These are phyloP conservation scores for Hoplodrina ambigua DNA, from an alignment of 2,888 invertebrate species.

Conservation along the genomic window DNA sequence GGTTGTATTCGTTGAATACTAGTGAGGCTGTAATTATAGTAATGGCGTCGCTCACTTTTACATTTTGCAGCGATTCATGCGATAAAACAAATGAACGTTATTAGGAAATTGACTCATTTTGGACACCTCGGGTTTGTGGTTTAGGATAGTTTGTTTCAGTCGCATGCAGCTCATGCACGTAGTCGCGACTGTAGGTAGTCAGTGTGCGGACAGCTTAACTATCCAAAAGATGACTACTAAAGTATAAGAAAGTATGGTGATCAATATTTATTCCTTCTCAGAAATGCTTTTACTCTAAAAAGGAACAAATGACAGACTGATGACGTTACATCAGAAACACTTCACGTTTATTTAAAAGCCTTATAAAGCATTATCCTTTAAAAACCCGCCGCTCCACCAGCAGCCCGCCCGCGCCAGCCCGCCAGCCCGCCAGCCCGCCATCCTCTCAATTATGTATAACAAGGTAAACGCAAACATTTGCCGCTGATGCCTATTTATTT, in stretches of 20 bases:
- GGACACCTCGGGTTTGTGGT: too few relatives aligned
- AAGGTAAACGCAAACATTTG: slow-evolving; percentile 3
- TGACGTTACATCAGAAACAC: slow-evolving; percentile 2
- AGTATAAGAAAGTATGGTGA: too few relatives aligned
- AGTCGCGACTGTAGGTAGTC: too few relatives aligned
- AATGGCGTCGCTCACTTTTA: not conserved
- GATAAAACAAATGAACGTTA: too few relatives aligned
- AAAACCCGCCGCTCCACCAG: not conserved
- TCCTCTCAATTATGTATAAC: slow-evolving; percentile 34
- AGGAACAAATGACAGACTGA: not conserved
- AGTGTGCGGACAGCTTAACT: too few relatives aligned
- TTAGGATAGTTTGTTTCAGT: too few relatives aligned
- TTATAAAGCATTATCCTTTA: slow-evolving; percentile 22
- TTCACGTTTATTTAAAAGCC: slow-evolving; percentile 16
- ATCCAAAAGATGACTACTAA: too few relatives aligned
- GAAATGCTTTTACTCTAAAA: not conserved
- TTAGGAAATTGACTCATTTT: too few relatives aligned
- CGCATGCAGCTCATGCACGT: too few relatives aligned
- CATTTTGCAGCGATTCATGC: not conserved
- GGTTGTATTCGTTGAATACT: not conserved
- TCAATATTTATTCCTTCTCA: too few relatives aligned
- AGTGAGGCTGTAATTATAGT: not conserved
- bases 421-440: slow-evolving; percentile 2
- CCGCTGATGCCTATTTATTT: slow-evolving; percentile 12
- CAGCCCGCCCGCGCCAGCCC: too few relatives aligned